Base-by-base conservation (phyloP, 2,888 invertebrate species). In the Tipula lateralis region DNA sequence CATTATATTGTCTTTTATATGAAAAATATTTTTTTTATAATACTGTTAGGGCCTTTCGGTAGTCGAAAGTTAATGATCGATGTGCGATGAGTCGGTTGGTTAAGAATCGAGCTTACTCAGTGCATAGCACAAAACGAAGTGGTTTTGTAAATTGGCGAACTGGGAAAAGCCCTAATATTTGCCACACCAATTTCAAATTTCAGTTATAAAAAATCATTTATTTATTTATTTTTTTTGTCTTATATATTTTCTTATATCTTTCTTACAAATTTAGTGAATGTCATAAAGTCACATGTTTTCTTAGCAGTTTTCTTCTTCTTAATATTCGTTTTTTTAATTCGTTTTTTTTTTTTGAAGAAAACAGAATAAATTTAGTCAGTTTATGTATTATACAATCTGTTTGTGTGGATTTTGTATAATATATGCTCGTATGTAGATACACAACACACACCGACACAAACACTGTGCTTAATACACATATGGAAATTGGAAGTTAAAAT, bases 271-370 rank as follows among this genome's bases (percentile, higher is more conserved):
- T 66, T 66, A 66, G 66, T 66, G 66, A 66, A 66, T 66, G 66
- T 66, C 66, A 66, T 66, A 66, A 66, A 24, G 66, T 66, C 66
- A 66, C 66, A 66, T 66, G 66, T 66, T 66, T 66, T 66, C 66
- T 66, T 66, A 66, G 24, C 24, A 66, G 66, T 66, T 66, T 66
- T 66, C 66, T 66, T 66, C 66, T 66, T 66, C 24, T 50, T 50
- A 50, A 50, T 50, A 66, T 66, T 66, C 24, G 9, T 24, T 66
- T 66, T 66, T 66, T 24, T 24, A 24, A 44, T 44, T 44, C n/a
- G 13, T 44, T 50, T 50, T 19, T 50, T 66, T 19, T 66, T 24
- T 66, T 66, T 66, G 3, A 66, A 66, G 66, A 66, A 66, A 66
- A 66, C 66, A 66, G 66, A 66, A 50, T 50, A 39, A 44, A 44